Base-by-base conservation (phyloP, 2,797 vertebrate species). In the Lagorchestes hirsutus region DNA sequence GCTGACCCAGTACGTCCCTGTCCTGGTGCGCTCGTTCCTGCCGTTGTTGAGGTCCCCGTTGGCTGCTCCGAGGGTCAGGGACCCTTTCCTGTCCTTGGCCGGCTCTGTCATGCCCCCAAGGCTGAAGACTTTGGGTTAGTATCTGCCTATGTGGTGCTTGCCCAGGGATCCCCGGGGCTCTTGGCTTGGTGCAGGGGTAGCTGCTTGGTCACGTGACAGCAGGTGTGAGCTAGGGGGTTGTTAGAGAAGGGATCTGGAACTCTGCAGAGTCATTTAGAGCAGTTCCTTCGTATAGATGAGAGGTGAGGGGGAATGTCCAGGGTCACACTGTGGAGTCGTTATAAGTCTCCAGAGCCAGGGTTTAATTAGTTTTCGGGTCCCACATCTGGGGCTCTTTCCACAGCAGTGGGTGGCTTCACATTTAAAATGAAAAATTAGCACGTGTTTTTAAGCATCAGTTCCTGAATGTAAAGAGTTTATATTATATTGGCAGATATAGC, bases 41-140 rank as follows among this genome's bases (percentile, higher is more conserved):
- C 99, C 99, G 0, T 99, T 99, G 95, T 98, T 99, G 6, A 99
- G 98, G 18, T 99, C 99, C 4, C 99, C 99, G 16, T 98, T 99
- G 97, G 99, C 99, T 29, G 99, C 99, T 97, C 99, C 99, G 10
- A 98, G 99, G 67, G 96, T 99, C 97, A 99, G 99, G 97, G 98
- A 98, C 90, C 97, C 99, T 94, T 99, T 99, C 97, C 98, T 99
- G 97, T 99, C 99, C 95, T 99, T 99, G 6, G 99, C 99, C 67
- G 98, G 98, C 31, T 99, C 99, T 96, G 99, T 99, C 96, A 99
- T 99, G 99, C 99, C 99, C 92, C 98, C 98, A 93, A 98, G 99
- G 93, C 99, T 99, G 96, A 99, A 99, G 97, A 94, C 97, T 93
- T 98, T 99, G 90, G 99, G 99, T 99, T 95, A 97, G 98, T 98